Base-by-base conservation (phyloP, 2,113 vertebrate genomes). In the Ploceus nigricollis region DNA sequence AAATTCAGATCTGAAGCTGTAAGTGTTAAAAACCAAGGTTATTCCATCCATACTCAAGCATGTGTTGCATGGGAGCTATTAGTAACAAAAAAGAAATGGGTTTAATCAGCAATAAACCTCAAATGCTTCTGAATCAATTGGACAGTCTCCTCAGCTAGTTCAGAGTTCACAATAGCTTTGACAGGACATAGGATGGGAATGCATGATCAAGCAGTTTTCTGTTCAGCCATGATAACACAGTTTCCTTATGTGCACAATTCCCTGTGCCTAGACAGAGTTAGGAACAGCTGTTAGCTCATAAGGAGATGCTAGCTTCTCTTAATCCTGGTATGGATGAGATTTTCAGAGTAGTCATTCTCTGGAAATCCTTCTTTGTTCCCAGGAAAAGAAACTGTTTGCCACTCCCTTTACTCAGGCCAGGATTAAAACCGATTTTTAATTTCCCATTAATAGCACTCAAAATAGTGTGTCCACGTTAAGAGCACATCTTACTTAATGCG, bases 141-240 rank as follows among this genome's bases (percentile, higher is more conserved):
- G 31, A 15, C 10, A 37, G 3, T 25, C 8, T 51, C 8, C 4
- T 78, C 16, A 65, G 24, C 6, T 40, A n/a, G 10, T 40, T 86
- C 28, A 65, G 10, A 7, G 8, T 33, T 40, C 39, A 69, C 14
- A 48, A 13, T 12, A 54, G 4, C 22, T 58, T 25, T 58, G 23
- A 61, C 42, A n/a, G 25, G 21, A 31, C 8, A 42, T 6, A 9
- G 17, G 17, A 42, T 31, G 14, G 21, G 24, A 72, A 35, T 63
- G 7, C 8, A 72, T 8, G 15, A 64, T 27, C 12, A 40, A 53
- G n/a, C 15, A 50, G 27, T 61, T 60, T 66, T 87, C 37, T 0
- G 0, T 39, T 54, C 10, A 69, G 16, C 2, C 22, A 24, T 21
- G 10, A 25, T 28, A 63, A 39, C 9, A 33, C 1, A 35, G 8